Base-by-base conservation (phyloP, 2,113 vertebrate genomes). In the Myocastor coypus region DNA sequence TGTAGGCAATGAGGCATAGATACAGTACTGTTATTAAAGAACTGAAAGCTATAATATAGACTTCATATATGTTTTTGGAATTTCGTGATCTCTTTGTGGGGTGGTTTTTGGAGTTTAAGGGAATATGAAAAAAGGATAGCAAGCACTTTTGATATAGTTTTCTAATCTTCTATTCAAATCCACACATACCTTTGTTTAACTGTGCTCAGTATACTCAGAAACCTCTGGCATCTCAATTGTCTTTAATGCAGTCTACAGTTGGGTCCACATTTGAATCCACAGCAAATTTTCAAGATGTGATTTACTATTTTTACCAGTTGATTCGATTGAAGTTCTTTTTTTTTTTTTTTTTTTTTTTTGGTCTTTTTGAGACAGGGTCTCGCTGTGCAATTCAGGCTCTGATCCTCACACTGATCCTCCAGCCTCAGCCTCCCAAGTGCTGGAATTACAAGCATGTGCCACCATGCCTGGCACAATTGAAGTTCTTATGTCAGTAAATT, bases 321-420 rank as follows among this genome's bases (percentile, higher is more conserved):
- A 90, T 81, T 85, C 37, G 91, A 10, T 5, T 95, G 59, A 94
- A 3, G 78, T 66, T 78, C 34, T 90, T 14, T n/a, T n/a, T n/a
- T n/a, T n/a, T n/a, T n/a, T n/a, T n/a, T n/a, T n/a, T n/a, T n/a
- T n/a, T n/a, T n/a, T n/a, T n/a, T n/a, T n/a, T n/a, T n/a, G n/a
- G n/a, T n/a, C n/a, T n/a, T n/a, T n/a, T n/a, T n/a, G n/a, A n/a
- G n/a, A n/a, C n/a, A n/a, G n/a, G n/a, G n/a, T n/a, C n/a, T n/a
- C n/a, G n/a, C n/a, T n/a, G n/a, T n/a, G n/a, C n/a, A n/a, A n/a
- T n/a, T n/a, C n/a, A n/a, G n/a, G n/a, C n/a, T n/a, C n/a, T n/a
- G n/a, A n/a, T n/a, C n/a, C n/a, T n/a, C n/a, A n/a, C n/a, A n/a
- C n/a, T n/a, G n/a, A n/a, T n/a, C n/a, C n/a, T n/a, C n/a, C n/a